These are phyloP conservation scores for Andricus quercusramuli DNA, from an alignment of 2,888 invertebrate genomes.

Conservation along the genomic window DNA sequence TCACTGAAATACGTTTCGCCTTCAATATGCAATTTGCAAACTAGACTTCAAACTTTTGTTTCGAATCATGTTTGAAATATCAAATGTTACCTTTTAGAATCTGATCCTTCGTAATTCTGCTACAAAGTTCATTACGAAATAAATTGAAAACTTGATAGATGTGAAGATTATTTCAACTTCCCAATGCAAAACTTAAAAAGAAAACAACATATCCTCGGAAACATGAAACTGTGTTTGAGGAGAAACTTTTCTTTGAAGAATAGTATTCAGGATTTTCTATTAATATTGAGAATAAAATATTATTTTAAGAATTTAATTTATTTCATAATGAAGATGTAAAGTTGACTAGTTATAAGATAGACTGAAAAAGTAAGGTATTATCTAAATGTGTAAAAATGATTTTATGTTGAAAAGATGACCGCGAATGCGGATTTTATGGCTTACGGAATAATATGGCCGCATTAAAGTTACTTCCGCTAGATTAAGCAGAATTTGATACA, in stretches of 20 bases:
- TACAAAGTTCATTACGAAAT: not conserved
- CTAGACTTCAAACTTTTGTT: not conserved
- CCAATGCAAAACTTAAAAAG: too few relatives aligned
- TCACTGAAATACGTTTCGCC: not conserved
- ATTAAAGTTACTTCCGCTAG: not conserved
- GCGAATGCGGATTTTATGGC: not conserved
- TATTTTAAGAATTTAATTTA: too few relatives aligned
- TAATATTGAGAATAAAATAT: too few relatives aligned
- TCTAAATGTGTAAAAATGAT: not conserved
- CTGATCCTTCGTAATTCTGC: not conserved
- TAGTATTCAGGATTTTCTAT: too few relatives aligned
- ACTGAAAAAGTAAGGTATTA: not conserved
- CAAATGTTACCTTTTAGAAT: not conserved
- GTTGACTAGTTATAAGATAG: not conserved
- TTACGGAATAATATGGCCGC: not conserved
- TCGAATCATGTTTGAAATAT: not conserved
- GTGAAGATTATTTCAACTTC: too few relatives aligned
- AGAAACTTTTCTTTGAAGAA: too few relatives aligned
- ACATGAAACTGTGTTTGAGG: too few relatives aligned
- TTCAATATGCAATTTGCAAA: constrained; percentile 9
- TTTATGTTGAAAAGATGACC: not conserved
- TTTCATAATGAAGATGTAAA: too few relatives aligned
- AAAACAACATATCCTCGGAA: too few relatives aligned
- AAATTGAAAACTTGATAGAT: not conserved
- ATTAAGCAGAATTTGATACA: not conserved